A percentile compares a stretch with the other conserved stretches of the same genome.
These are phyloP conservation scores for Otolemur garnettii DNA, from an alignment of 2,113 vertebrate species.

Conservation along the genomic window DNA sequence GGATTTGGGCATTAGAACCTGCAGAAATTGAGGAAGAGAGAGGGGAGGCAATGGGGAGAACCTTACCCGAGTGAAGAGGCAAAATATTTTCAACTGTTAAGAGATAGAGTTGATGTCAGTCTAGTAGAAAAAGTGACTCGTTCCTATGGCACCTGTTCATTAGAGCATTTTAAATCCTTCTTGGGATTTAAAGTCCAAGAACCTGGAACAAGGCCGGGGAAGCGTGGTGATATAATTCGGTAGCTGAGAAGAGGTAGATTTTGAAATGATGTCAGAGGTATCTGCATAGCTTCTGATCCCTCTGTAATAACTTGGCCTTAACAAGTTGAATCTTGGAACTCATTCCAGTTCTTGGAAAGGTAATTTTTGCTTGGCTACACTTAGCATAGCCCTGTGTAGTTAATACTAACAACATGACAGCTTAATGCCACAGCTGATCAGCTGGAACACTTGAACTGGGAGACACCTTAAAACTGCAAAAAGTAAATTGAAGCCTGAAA, in stretches of 20 bases:
- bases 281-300: neutral
- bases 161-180: neutral
- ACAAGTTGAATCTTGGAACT: neutral
- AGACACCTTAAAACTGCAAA: neutral
- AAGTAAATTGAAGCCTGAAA: neutral
- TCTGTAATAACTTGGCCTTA: neutral
- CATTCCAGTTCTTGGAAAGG: neutral
- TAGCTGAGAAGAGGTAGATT: neutral
- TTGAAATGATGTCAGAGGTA: neutral
- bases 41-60: accelerated
- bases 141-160: neutral
- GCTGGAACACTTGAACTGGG: neutral
- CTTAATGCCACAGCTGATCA: neutral
- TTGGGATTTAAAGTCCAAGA: neutral
- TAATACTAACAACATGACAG: neutral
- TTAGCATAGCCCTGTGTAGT: neutral
- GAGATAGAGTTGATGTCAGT: neutral
- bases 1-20: neutral
- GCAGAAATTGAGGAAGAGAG: neutral
- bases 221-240: neutral
- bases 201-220: neutral
- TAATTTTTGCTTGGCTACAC: neutral
- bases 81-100: neutral
- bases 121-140: neutral
- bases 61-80: neutral